These are phyloP conservation scores for Leistus spinibarbis DNA, from an alignment of 2,888 invertebrate species.

Conservation along the genomic window DNA sequence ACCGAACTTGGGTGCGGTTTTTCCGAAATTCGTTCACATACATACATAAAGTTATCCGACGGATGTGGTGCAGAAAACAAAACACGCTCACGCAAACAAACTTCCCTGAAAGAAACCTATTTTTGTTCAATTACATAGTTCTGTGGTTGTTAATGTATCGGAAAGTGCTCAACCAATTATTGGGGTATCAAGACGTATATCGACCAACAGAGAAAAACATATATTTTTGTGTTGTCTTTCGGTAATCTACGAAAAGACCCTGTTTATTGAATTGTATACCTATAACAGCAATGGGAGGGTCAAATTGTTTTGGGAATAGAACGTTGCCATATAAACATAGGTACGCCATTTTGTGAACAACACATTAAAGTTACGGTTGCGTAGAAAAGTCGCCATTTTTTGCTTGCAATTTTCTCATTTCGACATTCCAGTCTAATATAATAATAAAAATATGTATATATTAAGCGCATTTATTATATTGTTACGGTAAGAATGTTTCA, in stretches of 20 bases:
- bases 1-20: background rate
- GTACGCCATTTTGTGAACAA: background rate
- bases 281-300: background rate
- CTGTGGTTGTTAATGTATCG: background rate
- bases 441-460: too few relatives aligned
- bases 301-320: background rate
- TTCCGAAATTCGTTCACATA: background rate
- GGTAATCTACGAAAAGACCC: background rate
- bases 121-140: background rate
- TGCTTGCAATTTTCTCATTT: too few relatives aligned
- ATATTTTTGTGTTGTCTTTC: background rate
- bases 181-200: background rate
- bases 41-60: background rate
- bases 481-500: too few relatives aligned
- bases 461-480: too few relatives aligned
- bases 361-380: too few relatives aligned
- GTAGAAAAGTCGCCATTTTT: too few relatives aligned
- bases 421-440: too few relatives aligned
- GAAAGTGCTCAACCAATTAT: background rate
- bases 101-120: background rate
- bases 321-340: background rate
- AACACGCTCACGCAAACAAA: background rate
- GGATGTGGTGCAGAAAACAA: background rate
- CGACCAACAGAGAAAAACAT: background rate
- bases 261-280: background rate